Base-by-base conservation (phyloP, 1,140 invertebrate genomes). In the Lanistes nyassanus region DNA sequence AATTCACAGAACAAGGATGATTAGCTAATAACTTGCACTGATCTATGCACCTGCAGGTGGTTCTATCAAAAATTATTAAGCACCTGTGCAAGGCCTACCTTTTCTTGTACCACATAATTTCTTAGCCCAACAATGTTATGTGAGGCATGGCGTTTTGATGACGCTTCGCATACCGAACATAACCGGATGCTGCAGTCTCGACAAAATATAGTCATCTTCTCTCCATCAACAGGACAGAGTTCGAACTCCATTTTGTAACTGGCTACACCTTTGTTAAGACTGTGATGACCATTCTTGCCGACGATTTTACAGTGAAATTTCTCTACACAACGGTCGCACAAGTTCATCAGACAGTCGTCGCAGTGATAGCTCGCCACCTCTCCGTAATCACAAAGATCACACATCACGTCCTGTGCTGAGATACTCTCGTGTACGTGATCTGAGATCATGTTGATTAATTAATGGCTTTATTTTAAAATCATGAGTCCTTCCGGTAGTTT, bases 201-300 rank as follows among this genome's bases (percentile, higher is more conserved):
- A 36, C 70, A 72, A 37, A 42, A 72, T 19, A 58, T 60, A 7
- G 55, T 39, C 70, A 72, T 62, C 55, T 72, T 72, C 37, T 72
- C 55, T 21, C 56, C 70, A 26, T 72, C 55, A 16, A 26, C 34
- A 3, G 70, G 70, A 26, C 70, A 72, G 21, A 72, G 70, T 39
- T 72, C 70, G 9, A 72, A 11, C 37, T 72, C 70, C 53, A 60
- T 60, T 7, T 39, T 37, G n/a, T 26, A 72, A 19, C 4, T 9
- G 19, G 31, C 53, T 9, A 42, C 70, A 13, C 70, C 70, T 26
- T 21, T 29, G 19, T 42, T 37, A 9, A 72, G 21, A 23, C 56
- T 53, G 26, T 72, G 70, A n/a, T 37, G 29, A 4, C 56, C 55
- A 26, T 42, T 72, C 7, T 4, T 31, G 2, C 34, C 21, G 19